Percentiles rank a stretch among this genome's conserved stretches.
Conservation (phyloP, 2,888 invertebrate genomes). For the Melinopterus prodromus region DNA sequence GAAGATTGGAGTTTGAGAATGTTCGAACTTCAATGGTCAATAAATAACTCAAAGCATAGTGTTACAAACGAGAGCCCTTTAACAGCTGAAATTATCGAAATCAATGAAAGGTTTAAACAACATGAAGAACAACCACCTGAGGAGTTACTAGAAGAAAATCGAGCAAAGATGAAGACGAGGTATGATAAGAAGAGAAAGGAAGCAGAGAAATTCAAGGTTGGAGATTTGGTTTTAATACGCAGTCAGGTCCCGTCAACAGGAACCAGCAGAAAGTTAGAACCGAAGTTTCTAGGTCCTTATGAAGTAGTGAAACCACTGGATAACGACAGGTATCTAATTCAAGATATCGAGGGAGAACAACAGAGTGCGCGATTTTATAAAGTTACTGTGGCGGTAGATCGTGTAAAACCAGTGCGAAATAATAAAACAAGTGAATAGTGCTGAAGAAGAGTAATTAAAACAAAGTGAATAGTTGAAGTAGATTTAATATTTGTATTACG, state of each 20-base stretch:
- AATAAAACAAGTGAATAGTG: neutral
- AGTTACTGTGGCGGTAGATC: neutral
- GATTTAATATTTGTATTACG: too few relatives aligned
- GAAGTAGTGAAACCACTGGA: neutral
- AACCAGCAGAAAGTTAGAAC: slow-evolving; percentile 30
- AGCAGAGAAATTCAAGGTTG: slow-evolving; percentile 37
- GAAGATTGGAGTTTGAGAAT: slow-evolving; percentile 42
- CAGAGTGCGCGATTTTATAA: slow-evolving; percentile 10
- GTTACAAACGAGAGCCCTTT: slow-evolving; percentile 40
- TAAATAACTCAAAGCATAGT: slow-evolving; percentile 40
- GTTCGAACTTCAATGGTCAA: slow-evolving; percentile 39
- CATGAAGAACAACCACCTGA: neutral
- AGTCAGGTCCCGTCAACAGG: slow-evolving; percentile 42
- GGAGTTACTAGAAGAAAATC: slow-evolving; percentile 8
- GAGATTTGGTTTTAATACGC: slow-evolving; percentile 43
- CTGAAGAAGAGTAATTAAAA: slow-evolving; percentile 10
- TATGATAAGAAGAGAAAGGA: slow-evolving; percentile 45
- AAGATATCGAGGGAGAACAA: slow-evolving; percentile 27
- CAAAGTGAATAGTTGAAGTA: neutral
- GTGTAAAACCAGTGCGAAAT: slow-evolving; percentile 4
- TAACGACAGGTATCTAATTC: slow-evolving; percentile 13
- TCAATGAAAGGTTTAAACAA: neutral
- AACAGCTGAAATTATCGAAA: neutral
- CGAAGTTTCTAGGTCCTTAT: slow-evolving; percentile 28
- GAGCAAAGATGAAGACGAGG: neutral